phyloP scores from a whole-genome alignment of 2,113 vertebrate genomes.

The Podilymbus podiceps region DNA sequence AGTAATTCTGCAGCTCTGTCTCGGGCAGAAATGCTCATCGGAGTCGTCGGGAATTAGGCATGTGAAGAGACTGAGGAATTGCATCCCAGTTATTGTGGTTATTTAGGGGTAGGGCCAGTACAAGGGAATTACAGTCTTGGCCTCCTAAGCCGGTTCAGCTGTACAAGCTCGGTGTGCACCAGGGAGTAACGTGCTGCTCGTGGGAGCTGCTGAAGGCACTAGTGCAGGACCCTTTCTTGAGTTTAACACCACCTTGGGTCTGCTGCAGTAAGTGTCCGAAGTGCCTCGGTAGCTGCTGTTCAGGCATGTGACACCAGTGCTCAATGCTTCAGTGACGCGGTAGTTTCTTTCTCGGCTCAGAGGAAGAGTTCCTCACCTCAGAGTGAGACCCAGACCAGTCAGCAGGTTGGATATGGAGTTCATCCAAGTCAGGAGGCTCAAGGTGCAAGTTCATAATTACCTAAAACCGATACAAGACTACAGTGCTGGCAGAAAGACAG shows the following conservation, averaged over 20 bases:
- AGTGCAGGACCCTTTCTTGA: not conserved
- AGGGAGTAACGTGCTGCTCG: rapidly evolving
- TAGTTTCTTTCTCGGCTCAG: not conserved
- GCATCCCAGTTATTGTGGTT: not conserved
- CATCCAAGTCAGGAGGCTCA: not conserved
- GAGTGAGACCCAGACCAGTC: not conserved
- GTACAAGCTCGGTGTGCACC: not conserved
- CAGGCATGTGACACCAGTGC: rapidly evolving
- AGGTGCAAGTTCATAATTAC: not conserved
- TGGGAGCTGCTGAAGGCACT: not conserved
- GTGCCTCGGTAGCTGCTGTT: not conserved
- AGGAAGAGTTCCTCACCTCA: not conserved
- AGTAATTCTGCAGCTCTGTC: slow-evolving; percentile 23
- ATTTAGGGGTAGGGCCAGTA: not conserved
- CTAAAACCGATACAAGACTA: not conserved
- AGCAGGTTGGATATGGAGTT: not conserved
- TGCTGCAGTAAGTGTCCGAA: not conserved
- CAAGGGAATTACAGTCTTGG: not conserved
- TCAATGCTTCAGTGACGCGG: rapidly evolving
- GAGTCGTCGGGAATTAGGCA: not conserved
- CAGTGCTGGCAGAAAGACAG: not conserved
- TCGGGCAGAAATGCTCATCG: slow-evolving; percentile 21
- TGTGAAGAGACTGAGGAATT: slow-evolving; percentile 11
- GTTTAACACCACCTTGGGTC: not conserved
- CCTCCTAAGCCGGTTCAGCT: rapidly evolving